Evolutionary conservation across 2,797 vertebrate genomes (phyloP), one percentile per base, ranked within the genome.

Genomic region (Lithobates pipiens): DNA sequence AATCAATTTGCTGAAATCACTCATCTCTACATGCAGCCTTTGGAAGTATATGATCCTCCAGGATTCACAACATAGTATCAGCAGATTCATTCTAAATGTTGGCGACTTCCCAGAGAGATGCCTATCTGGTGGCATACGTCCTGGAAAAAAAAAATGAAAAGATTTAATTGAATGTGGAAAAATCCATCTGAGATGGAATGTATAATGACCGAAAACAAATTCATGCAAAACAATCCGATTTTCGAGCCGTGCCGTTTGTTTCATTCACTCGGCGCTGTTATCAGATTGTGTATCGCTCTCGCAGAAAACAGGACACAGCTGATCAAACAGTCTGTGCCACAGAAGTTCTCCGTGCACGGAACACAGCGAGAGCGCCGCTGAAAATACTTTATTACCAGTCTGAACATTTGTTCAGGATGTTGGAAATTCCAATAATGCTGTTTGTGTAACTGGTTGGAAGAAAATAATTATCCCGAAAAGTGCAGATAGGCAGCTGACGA

Each of bases 291-390:
- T 69, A 81, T 77, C 65, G 25, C 63, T 61, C 29, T 27, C 50
- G 32, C 23, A 15, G 67, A 76, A 86, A 85, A 79, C 85, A 87
- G 85, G 85, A 87, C 61, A 75, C 85, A 83, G 80, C 80, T 83
- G 80, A 87, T 79, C 68, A 86, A 77, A 86, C 69, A 82, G 65
- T 65, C 85, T 82, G 72, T 29, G 46, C 69, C 65, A 63, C 50
- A 80, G 63, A 68, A 76, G 42, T 74, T 76, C 76, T 32, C 65
- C 9, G 65, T 50, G 36, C 29, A n/a, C 29, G 61, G 25, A 36
- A 65, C 73, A 67, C n/a, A 44, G 65, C 44, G 74, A 27, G 44
- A 77, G 68, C 9, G 61, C 29, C 15, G 61, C 63, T 73, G 44
- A 72, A 82, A 82, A 82, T 63, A 81, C 77, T 75, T 75, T 46